Conservation (phyloP, 2,888 invertebrate species). For the Microctonus hyperodae region DNA sequence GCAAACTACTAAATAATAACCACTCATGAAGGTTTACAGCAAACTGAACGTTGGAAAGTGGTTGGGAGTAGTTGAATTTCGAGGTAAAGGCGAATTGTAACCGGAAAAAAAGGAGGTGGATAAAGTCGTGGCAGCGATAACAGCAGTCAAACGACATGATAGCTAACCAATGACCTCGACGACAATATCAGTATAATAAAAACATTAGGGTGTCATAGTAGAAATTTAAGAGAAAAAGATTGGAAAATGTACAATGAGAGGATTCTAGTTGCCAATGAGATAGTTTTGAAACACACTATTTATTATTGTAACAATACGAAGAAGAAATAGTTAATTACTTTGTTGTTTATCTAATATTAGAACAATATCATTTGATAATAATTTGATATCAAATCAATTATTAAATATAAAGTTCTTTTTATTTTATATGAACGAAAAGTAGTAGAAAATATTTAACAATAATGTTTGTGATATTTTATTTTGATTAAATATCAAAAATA, state of each 20-base stretch:
- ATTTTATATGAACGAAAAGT: no score
- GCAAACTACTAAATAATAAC: constrained; percentile 21
- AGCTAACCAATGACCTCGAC: constrained; percentile 35
- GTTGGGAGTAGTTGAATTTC: constrained; percentile 27
- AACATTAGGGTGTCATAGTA: neutral
- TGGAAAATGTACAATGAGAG: no score
- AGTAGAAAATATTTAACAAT: no score
- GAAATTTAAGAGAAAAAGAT: neutral
- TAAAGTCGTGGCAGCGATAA: constrained; percentile 30
- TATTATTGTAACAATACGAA: no score
- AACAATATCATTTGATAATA: no score
- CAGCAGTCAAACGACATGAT: neutral
- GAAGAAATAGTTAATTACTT: neutral
- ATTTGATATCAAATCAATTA: no score
- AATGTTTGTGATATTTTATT: no score
- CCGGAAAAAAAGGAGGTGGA: constrained; percentile 32
- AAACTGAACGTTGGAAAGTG: constrained; percentile 40
- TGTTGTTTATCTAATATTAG: no score
- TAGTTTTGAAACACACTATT: constrained; percentile 38
- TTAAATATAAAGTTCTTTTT: no score
- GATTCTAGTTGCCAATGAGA: neutral
- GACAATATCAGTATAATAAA: neutral
- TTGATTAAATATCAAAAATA: no score
- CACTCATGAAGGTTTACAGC: constrained; percentile 40
- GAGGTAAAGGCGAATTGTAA: constrained; percentile 29